Percentiles rank a stretch among this genome's conserved stretches.
phyloP scores from a whole-genome alignment of 2,113 vertebrate genomes.

The Tinamus guttatus region DNA sequence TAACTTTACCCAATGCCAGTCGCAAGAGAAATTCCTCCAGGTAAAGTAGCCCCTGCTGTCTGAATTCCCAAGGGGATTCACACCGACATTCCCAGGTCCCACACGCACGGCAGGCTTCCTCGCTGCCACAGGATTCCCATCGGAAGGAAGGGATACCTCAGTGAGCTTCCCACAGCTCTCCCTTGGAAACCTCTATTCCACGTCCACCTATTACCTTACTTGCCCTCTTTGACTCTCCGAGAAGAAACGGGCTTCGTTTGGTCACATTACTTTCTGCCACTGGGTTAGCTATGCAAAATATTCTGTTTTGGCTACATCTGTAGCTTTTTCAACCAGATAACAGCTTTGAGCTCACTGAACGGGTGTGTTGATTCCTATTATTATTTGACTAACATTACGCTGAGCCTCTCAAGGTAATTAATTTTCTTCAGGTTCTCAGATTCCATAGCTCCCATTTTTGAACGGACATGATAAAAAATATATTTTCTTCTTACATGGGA shows the following conservation, averaged over 20 bases:
- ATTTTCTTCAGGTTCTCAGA: background rate
- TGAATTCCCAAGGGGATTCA: background rate
- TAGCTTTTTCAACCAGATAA: background rate
- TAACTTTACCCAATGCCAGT: background rate
- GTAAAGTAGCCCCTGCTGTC: background rate
- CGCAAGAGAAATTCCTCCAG: background rate
- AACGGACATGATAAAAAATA: background rate
- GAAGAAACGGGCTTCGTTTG: background rate
- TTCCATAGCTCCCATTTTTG: background rate
- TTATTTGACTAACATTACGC: background rate
- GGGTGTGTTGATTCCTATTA: background rate
- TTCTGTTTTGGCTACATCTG: background rate
- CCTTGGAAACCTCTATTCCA: background rate
- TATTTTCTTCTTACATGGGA: background rate
- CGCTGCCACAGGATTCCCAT: background rate
- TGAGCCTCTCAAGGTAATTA: background rate
- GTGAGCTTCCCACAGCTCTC: background rate
- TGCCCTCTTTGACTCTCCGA: background rate
- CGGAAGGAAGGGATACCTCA: background rate
- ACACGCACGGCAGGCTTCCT: background rate
- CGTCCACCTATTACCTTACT: background rate
- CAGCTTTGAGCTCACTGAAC: background rate
- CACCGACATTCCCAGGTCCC: background rate
- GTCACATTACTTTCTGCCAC: background rate
- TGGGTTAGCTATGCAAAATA: background rate